Percentiles rank a stretch among this genome's conserved stretches.
Conservation (phyloP, 2,113 vertebrate genomes). For the Ploceus nigricollis region DNA sequence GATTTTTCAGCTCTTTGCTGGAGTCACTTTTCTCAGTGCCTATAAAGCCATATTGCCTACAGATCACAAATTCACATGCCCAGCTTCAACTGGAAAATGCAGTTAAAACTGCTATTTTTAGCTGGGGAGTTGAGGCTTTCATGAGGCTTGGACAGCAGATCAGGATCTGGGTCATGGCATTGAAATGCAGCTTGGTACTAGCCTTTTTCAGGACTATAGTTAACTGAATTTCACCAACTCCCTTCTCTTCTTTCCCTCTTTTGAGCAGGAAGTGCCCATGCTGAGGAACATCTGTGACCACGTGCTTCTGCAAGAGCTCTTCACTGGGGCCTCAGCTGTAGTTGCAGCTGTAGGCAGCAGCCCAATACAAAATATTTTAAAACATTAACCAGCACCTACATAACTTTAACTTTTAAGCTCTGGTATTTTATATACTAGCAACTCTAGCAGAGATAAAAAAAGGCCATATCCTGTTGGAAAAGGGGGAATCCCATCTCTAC, state of each 20-base stretch:
- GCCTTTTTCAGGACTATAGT: neutral
- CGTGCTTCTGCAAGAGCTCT: neutral
- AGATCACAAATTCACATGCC: neutral
- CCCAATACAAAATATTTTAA: neutral
- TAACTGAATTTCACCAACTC: neutral
- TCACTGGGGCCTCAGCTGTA: neutral
- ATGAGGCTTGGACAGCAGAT: neutral
- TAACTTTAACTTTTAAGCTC: neutral
- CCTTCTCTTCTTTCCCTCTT: neutral
- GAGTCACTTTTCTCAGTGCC: neutral
- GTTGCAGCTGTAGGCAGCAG: neutral
- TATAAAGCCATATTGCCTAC: neutral
- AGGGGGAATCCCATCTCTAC: constrained; percentile 33
- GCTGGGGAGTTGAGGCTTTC: neutral
- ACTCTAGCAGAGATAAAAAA: neutral
- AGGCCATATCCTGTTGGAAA: neutral
- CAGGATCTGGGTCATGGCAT: neutral
- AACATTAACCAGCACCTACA: neutral
- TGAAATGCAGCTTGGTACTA: neutral
- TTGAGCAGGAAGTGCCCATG: neutral
- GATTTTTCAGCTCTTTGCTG: neutral
- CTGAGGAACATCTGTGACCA: neutral
- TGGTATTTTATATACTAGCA: neutral
- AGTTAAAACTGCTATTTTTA: neutral
- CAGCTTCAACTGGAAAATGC: neutral